phyloP scores from a whole-genome alignment of 2,113 vertebrate genomes.

The Chloropsis hardwickii region DNA sequence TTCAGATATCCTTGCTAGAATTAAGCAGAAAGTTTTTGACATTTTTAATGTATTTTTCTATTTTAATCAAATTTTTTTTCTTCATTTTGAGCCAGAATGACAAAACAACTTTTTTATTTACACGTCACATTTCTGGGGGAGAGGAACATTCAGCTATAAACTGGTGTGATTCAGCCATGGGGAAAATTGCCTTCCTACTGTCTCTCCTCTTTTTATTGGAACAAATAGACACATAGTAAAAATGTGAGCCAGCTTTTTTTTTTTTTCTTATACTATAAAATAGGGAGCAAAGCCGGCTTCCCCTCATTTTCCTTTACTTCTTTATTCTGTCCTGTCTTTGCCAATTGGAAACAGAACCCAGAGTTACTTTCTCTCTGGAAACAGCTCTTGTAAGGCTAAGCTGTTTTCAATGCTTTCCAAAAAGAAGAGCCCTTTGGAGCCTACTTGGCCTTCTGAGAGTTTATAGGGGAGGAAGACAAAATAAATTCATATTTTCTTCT shows the following conservation, averaged over 20 bases:
- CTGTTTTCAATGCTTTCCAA: conserved; percentile 12
- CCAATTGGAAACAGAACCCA: conserved; percentile 13
- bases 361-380: conserved; percentile 27
- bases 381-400: neutral
- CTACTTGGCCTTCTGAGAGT: neutral
- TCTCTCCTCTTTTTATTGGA: neutral
- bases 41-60: neutral
- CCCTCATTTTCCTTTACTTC: conserved; percentile 38
- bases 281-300: conserved; percentile 1
- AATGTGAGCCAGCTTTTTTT: neutral
- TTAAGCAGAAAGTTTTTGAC: neutral
- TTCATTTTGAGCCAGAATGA: neutral
- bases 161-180: neutral
- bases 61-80: neutral
- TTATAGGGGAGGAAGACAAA: neutral
- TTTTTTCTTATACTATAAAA: conserved; percentile 10
- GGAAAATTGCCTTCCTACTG: conserved; percentile 8
- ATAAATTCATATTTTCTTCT: neutral
- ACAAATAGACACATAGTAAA: conserved; percentile 43
- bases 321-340: conserved; percentile 31
- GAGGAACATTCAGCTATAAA: neutral
- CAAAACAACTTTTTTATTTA: neutral
- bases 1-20: neutral
- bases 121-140: neutral
- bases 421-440: neutral